phyloP scores from a whole-genome alignment of 2,797 vertebrate genomes.

The Rhabdophis nuchalis region DNA sequence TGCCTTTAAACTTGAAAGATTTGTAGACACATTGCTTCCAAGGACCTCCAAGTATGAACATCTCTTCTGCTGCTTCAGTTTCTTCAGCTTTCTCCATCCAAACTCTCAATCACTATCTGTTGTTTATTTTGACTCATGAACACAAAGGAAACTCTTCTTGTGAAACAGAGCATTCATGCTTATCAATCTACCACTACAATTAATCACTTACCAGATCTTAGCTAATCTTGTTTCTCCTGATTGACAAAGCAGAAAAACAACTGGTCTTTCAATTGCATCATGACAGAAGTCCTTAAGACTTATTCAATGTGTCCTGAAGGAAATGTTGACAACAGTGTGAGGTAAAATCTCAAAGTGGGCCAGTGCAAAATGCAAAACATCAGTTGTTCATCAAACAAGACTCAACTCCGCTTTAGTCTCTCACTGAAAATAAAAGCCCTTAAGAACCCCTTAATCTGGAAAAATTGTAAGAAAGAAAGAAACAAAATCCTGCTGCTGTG shows the following conservation, averaged over 20 bases:
- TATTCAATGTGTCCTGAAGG: neutral
- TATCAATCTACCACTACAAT: neutral
- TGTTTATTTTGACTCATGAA: neutral
- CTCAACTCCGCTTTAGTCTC: neutral
- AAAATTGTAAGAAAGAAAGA: neutral
- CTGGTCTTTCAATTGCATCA: conserved; percentile 22
- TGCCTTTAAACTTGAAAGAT: neutral
- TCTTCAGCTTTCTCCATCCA: neutral
- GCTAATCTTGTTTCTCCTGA: neutral
- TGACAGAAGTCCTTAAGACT: conserved; percentile 1
- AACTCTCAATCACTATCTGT: neutral
- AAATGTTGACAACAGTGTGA: conserved; percentile 4
- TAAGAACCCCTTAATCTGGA: neutral
- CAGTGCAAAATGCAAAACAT: neutral
- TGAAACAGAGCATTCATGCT: neutral
- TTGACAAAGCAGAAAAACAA: conserved; percentile 6
- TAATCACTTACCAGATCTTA: neutral
- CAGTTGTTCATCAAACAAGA: neutral
- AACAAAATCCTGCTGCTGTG: neutral
- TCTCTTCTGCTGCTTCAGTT: conserved; percentile 14
- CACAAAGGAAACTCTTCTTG: neutral
- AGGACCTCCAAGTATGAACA: neutral
- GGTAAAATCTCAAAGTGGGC: conserved; percentile 17
- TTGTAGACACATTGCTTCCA: neutral
- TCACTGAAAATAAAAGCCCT: neutral